These are phyloP conservation scores for Epinotia demarniana DNA, from an alignment of 2,888 invertebrate genomes.

Conservation along the genomic window DNA sequence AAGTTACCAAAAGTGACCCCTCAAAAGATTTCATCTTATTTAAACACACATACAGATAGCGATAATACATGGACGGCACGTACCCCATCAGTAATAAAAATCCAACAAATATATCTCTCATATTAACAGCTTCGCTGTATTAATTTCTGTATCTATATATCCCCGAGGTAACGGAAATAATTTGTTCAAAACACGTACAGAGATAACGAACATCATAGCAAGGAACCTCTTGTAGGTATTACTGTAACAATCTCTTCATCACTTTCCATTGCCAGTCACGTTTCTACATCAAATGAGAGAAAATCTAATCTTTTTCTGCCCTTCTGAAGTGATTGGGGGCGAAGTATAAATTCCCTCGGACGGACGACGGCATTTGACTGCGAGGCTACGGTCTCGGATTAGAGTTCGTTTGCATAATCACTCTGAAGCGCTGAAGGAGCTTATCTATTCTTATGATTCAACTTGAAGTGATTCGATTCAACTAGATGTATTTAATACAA, in stretches of 20 bases:
- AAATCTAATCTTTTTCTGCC: constrained; percentile 76
- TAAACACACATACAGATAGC: constrained; percentile 11
- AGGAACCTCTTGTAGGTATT: constrained; percentile 58
- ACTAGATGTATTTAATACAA: background rate
- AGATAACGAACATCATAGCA: constrained; percentile 71
- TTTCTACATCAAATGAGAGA: constrained; percentile 73
- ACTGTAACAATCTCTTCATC: constrained; percentile 68
- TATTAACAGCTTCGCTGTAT: constrained; percentile 29
- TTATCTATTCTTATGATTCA: constrained; percentile 46
- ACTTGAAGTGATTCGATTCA: constrained; percentile 32
- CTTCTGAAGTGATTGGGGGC: constrained; percentile 67
- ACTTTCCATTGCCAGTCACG: constrained; percentile 72
- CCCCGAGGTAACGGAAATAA: constrained; percentile 60
- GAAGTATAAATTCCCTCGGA: constrained; percentile 64
- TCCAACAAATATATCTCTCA: constrained; percentile 25
- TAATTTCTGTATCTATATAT: constrained; percentile 53
- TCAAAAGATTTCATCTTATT: constrained; percentile 29
- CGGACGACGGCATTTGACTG: constrained; percentile 68
- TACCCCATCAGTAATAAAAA: constrained; percentile 7
- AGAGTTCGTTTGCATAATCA: constrained; percentile 74
- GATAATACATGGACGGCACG: background rate
- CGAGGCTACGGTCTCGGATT: constrained; percentile 65
- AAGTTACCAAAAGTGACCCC: constrained; percentile 32
- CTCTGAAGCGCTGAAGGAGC: constrained; percentile 49
- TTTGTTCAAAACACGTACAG: constrained; percentile 69